Conservation (phyloP, 2,113 vertebrate genomes). For the Naja naja region DNA sequence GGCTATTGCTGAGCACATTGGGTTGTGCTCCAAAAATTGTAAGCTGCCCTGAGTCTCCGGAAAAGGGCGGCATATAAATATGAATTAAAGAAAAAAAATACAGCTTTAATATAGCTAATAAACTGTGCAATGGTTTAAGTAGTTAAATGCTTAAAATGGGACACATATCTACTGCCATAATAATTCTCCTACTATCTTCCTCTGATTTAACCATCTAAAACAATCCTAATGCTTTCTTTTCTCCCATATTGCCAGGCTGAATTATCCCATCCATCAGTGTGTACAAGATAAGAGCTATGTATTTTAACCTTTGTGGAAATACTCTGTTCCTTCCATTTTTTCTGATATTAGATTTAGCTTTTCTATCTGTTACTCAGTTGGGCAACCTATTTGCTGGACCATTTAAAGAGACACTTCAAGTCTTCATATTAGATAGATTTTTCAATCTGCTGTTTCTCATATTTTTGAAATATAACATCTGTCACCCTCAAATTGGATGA, state of each 20-base stretch:
- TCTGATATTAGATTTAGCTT: constrained; percentile 4
- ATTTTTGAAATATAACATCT: not conserved
- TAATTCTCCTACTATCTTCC: not conserved
- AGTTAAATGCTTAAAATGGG: not conserved
- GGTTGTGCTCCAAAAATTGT: too few relatives aligned
- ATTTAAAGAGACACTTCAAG: constrained; percentile 19
- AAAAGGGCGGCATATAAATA: too few relatives aligned
- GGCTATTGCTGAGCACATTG: too few relatives aligned
- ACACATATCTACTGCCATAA: not conserved
- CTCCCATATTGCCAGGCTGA: constrained; percentile 12
- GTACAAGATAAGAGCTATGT: constrained; percentile 19
- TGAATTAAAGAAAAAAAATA: too few relatives aligned
- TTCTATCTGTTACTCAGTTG: not conserved
- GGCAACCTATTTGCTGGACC: not conserved
- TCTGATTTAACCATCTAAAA: not conserved
- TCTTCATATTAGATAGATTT: constrained; percentile 6
- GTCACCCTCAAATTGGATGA: not conserved
- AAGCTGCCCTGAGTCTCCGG: too few relatives aligned
- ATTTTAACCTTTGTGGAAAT: not conserved
- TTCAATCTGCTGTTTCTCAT: not conserved
- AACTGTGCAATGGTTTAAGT: not conserved
- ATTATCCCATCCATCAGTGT: constrained; percentile 34
- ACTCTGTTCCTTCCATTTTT: not conserved
- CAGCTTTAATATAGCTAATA: not conserved
- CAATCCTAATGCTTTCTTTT: constrained; percentile 55